phyloP scores from a whole-genome alignment of 2,797 vertebrate species.

The Amblyraja radiata region DNA sequence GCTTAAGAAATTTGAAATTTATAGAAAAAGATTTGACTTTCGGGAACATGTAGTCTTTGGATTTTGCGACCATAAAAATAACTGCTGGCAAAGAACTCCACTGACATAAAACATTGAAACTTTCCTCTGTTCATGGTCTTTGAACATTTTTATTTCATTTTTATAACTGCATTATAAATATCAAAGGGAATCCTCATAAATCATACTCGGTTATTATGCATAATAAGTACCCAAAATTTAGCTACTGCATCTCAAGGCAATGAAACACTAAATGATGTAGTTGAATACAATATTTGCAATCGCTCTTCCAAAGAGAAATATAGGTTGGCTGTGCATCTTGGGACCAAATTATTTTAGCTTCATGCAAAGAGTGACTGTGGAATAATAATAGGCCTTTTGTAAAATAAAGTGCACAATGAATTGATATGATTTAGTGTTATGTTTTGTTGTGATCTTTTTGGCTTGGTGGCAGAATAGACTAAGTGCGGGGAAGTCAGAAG shows the following conservation, averaged over 20 bases:
- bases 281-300: background rate
- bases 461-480: background rate
- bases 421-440: background rate
- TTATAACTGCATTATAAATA: background rate
- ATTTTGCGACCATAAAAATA: background rate
- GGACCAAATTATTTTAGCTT: background rate
- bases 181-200: background rate
- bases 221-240: background rate
- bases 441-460: background rate
- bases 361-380: background rate
- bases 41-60: background rate
- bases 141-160: background rate
- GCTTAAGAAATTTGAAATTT: background rate
- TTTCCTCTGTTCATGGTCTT: background rate
- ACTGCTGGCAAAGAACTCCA: background rate
- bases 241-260: background rate
- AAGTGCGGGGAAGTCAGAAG: background rate
- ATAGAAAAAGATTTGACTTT: background rate
- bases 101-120: background rate
- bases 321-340: background rate
- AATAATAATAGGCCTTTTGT: background rate
- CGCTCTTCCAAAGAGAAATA: background rate
- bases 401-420: background rate
- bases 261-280: background rate
- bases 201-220: background rate